These are phyloP conservation scores for Geococcyx californianus DNA, from an alignment of 2,113 vertebrate species.

Conservation along the genomic window DNA sequence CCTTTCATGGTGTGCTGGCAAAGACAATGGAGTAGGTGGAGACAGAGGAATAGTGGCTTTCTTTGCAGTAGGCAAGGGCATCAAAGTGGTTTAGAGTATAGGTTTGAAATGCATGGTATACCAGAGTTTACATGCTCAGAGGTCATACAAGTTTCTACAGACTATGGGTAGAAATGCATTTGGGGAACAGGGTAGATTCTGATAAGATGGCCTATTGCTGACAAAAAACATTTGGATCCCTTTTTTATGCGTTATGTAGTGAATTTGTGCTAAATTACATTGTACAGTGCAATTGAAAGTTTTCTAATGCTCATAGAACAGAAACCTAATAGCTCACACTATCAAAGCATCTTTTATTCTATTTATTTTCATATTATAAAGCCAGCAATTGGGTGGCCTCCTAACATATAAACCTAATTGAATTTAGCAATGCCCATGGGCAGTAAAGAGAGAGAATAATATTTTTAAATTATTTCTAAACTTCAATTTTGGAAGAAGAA, in stretches of 20 bases:
- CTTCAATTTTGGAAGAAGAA: background rate
- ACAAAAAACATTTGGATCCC: background rate
- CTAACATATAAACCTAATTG: background rate
- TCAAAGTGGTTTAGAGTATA: background rate
- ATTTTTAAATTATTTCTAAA: background rate
- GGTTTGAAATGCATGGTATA: rapidly evolving
- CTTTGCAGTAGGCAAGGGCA: background rate
- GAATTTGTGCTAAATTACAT: background rate
- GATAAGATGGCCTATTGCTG: too few species aligned
- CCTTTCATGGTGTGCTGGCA: background rate
- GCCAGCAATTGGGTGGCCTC: background rate
- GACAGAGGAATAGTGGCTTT: background rate
- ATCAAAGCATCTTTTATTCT: background rate
- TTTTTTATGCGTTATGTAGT: background rate
- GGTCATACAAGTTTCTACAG: background rate
- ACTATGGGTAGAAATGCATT: background rate
- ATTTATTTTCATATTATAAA: background rate
- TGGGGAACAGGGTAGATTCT: background rate
- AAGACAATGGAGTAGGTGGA: background rate
- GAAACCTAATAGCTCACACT: background rate
- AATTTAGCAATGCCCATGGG: background rate
- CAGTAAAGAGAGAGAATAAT: background rate
- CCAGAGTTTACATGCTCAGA: background rate
- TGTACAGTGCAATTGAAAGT: background rate
- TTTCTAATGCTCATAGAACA: background rate